Evolutionary conservation across 1,140 invertebrate genomes (phyloP).

Genomic region (Drosophila teissieri): DNA sequence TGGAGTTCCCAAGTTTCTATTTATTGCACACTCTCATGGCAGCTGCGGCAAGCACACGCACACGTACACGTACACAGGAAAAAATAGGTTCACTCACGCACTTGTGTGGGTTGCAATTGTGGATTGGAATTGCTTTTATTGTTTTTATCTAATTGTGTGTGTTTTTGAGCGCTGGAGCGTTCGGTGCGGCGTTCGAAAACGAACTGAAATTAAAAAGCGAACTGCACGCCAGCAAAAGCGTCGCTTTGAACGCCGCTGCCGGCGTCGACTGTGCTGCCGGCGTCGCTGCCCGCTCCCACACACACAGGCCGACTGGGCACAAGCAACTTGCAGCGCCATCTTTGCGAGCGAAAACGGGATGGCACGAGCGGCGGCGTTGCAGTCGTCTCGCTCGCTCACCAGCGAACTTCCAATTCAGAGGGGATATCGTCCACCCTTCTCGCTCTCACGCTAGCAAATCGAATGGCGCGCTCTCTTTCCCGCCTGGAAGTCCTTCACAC

Average conservation of each 20-base stretch:
- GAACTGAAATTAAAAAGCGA: conserved; percentile 74
- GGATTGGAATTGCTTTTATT: not conserved
- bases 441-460: not conserved
- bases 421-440: conserved; percentile 38
- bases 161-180: conserved; percentile 15
- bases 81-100: conserved; percentile 11
- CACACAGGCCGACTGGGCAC: not conserved
- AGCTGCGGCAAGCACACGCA: conserved; percentile 2
- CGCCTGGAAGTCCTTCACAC: conserved; percentile 62
- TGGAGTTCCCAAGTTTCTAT: conserved; percentile 19
- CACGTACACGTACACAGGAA: conserved; percentile 6
- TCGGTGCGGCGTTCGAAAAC: conserved; percentile 77
- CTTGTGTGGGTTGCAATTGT: conserved; percentile 1
- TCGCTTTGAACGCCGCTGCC: conserved; percentile 33
- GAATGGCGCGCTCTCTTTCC: conserved; percentile 13
- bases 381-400: not conserved
- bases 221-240: conserved; percentile 75
- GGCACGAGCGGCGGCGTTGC: not conserved
- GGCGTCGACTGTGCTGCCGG: conserved; percentile 10
- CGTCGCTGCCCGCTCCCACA: conserved; percentile 35
- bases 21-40: conserved; percentile 24
- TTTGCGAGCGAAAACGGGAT: conserved; percentile 61
- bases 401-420: conserved; percentile 57
- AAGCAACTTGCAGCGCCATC: conserved; percentile 59
- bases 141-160: not conserved